Evolutionary conservation across 2,113 vertebrate genomes (phyloP).

Genomic region (Recurvirostra avosetta): DNA sequence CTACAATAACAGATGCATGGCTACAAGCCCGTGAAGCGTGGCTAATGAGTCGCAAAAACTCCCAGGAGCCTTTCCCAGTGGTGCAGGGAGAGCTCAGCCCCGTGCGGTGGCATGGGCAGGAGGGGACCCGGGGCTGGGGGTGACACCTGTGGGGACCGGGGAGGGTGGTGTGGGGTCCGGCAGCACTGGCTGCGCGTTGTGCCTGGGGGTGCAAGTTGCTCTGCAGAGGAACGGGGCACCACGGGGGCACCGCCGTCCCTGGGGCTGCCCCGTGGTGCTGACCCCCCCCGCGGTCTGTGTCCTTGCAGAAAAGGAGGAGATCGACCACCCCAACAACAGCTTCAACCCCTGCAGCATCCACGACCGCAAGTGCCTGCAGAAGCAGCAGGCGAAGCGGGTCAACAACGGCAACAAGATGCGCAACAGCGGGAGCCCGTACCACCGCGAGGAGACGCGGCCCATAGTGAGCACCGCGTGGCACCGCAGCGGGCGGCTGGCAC

Average conservation of each 20-base stretch:
- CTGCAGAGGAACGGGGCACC: fast-evolving
- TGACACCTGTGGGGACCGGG: fast-evolving
- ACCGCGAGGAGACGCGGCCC: constrained; percentile 80
- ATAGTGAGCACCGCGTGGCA: constrained; percentile 61
- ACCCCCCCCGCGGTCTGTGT: background rate
- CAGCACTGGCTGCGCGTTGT: fast-evolving
- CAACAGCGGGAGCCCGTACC: constrained; percentile 57
- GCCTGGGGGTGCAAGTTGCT: background rate
- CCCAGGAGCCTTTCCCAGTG: background rate
- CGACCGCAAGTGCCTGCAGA: constrained; percentile 89
- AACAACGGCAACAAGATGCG: constrained; percentile 84
- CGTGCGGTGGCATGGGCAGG: background rate
- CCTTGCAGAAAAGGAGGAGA: constrained; percentile 81
- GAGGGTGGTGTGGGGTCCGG: fast-evolving
- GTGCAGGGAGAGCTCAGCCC: background rate
- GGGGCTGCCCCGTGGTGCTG: background rate
- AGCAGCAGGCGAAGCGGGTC: constrained; percentile 77
- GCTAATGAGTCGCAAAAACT: background rate
- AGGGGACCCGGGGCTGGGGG: background rate
- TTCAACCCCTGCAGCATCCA: constrained; percentile 88
- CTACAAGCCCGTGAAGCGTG: background rate
- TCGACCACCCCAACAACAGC: constrained; percentile 87
- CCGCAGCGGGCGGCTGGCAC: background rate
- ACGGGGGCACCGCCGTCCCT: background rate
- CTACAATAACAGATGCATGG: background rate